Evolutionary conservation across 2,113 vertebrate genomes (phyloP).

Genomic region (Orcinus orca): DNA sequence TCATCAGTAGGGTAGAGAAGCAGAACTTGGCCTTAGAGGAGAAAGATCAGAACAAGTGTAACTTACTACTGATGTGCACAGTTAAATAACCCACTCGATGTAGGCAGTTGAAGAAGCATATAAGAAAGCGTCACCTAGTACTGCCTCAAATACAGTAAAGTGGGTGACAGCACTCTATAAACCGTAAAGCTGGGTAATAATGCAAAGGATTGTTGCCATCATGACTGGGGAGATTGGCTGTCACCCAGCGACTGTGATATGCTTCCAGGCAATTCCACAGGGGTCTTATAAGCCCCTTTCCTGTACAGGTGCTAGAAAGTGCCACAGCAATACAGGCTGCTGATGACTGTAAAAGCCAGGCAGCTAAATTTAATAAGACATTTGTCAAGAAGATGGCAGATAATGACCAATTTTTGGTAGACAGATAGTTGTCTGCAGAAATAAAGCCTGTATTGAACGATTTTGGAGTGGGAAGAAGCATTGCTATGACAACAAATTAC

Average conservation of each 20-base stretch:
- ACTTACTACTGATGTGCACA: not conserved
- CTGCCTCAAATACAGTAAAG: not conserved
- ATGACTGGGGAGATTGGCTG: slow-evolving; percentile 51
- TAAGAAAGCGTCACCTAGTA: not conserved
- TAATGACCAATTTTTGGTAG: slow-evolving; percentile 70
- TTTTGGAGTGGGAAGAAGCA: slow-evolving; percentile 63
- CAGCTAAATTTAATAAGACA: slow-evolving; percentile 62
- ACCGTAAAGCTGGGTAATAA: slow-evolving; percentile 57
- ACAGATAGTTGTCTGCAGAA: slow-evolving; percentile 68
- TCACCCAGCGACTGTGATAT: slow-evolving; percentile 32
- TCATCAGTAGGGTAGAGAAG: not conserved
- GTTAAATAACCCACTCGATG: not conserved
- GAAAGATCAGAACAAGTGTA: not conserved
- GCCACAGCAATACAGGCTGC: slow-evolving; percentile 33
- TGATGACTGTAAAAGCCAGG: slow-evolving; percentile 58
- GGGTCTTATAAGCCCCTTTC: slow-evolving; percentile 25
- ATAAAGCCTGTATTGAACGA: slow-evolving; percentile 71
- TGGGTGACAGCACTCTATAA: slow-evolving; percentile 18
- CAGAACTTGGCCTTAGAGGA: slow-evolving; percentile 16
- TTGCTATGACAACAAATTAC: slow-evolving; percentile 75
- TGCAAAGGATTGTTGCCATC: slow-evolving; percentile 42
- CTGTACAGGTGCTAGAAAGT: slow-evolving; percentile 44
- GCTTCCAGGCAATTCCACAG: slow-evolving; percentile 48
- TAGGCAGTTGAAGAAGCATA: not conserved
- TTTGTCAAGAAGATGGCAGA: slow-evolving; percentile 67